These are phyloP conservation scores for Phrynocephalus forsythii DNA, from an alignment of 2,797 vertebrate genomes.

Conservation along the genomic window DNA sequence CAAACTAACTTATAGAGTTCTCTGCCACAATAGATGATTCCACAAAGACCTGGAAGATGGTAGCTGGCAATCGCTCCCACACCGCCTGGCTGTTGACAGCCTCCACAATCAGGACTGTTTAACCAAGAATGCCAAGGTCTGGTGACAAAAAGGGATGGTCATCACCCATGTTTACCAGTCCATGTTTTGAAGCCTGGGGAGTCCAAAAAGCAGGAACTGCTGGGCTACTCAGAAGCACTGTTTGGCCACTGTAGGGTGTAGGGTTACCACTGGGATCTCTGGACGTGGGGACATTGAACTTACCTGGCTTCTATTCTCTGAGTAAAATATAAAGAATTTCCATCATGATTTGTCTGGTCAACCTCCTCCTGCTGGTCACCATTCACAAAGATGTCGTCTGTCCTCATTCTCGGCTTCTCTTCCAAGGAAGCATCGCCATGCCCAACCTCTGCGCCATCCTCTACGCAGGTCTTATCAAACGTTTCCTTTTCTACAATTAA, in stretches of 20 bases:
- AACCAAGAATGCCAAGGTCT: not conserved
- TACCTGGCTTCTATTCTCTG: conserved; percentile 82
- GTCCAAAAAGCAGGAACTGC: not conserved
- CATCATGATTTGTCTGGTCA: conserved; percentile 78
- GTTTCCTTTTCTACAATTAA: conserved; percentile 62
- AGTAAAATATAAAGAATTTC: conserved; percentile 65
- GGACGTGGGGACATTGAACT: conserved; percentile 20
- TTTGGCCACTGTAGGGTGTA: not conserved
- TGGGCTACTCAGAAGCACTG: not conserved
- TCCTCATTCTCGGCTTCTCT: conserved; percentile 50
- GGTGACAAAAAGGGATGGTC: no score
- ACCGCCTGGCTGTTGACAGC: no score
- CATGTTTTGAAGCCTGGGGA: no score
- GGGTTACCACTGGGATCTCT: not conserved
- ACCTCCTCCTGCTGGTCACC: conserved; percentile 72
- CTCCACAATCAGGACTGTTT: not conserved
- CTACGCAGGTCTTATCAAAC: conserved; percentile 47
- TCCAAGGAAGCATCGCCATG: conserved; percentile 37
- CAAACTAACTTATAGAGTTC: not conserved
- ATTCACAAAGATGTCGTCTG: conserved; percentile 75
- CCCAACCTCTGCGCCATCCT: conserved; percentile 23
- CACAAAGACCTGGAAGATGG: not conserved
- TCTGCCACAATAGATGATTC: not conserved
- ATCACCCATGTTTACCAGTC: no score
- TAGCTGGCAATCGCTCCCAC: not conserved